These are phyloP conservation scores for Colletes gigas DNA, from an alignment of 1,140 invertebrate species.

Conservation along the genomic window DNA sequence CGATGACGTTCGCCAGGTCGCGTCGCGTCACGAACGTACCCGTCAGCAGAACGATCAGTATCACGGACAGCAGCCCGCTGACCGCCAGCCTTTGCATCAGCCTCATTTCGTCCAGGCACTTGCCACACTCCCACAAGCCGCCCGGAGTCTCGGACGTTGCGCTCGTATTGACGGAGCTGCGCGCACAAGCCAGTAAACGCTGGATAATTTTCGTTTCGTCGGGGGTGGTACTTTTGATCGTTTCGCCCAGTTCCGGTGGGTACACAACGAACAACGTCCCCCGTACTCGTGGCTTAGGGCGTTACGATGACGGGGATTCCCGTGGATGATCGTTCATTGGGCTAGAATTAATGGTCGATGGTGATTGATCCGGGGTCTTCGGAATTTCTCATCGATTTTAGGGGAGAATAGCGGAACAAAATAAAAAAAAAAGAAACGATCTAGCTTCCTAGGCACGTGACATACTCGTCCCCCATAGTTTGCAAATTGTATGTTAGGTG, in stretches of 20 bases:
- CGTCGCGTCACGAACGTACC: slow-evolving; percentile 75
- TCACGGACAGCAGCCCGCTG: slow-evolving; percentile 77
- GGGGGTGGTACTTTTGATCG: neutral
- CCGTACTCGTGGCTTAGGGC: too few relatives aligned
- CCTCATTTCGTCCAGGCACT: slow-evolving; percentile 72
- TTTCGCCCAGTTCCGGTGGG: neutral
- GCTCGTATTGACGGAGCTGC: slow-evolving; percentile 70
- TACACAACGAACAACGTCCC: neutral
- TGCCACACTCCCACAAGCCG: slow-evolving; percentile 62
- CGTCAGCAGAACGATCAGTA: slow-evolving; percentile 76
- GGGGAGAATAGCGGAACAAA: too few relatives aligned
- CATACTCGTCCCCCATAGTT: too few relatives aligned
- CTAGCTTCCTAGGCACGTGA: too few relatives aligned
- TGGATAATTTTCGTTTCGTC: slow-evolving; percentile 11
- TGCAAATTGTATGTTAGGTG: too few relatives aligned
- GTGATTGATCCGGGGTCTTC: neutral
- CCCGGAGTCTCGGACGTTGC: slow-evolving; percentile 62
- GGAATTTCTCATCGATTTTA: neutral
- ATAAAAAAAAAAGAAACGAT: too few relatives aligned
- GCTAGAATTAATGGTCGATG: neutral
- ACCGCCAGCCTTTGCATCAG: slow-evolving; percentile 77
- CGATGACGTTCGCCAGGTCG: slow-evolving; percentile 72
- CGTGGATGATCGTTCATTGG: neutral
- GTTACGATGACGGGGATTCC: neutral
- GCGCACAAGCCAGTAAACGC: slow-evolving; percentile 25